A percentile compares a stretch with the other conserved stretches of the same genome.
These are phyloP conservation scores for Sialia sialis DNA, from an alignment of 2,113 vertebrate species.

Conservation along the genomic window DNA sequence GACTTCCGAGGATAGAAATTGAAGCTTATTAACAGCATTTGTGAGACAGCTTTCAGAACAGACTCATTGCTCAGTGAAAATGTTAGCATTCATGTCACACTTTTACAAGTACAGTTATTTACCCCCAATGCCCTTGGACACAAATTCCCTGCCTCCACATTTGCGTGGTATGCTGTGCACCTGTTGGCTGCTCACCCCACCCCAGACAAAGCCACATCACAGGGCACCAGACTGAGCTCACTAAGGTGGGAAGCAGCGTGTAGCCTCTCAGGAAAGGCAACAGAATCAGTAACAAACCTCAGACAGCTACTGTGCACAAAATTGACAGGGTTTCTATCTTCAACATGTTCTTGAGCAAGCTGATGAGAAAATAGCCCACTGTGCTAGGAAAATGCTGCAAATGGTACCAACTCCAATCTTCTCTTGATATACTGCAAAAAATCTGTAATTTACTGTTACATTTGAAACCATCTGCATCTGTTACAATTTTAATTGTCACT, in stretches of 20 bases:
- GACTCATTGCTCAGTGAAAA: background rate
- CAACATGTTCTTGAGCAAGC: background rate
- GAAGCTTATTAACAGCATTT: background rate
- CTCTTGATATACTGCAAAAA: background rate
- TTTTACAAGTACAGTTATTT: background rate
- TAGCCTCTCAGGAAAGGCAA: background rate
- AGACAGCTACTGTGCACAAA: background rate
- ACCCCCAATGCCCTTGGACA: constrained; percentile 19
- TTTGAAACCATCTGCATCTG: background rate
- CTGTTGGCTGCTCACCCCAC: constrained; percentile 16
- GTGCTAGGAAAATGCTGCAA: background rate
- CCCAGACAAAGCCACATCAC: background rate
- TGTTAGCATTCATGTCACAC: background rate
- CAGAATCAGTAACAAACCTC: background rate
- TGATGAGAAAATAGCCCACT: background rate
- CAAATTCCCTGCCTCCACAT: constrained; percentile 9
- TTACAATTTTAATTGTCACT: background rate
- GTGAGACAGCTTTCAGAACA: background rate
- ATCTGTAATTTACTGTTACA: background rate
- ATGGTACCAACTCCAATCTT: background rate
- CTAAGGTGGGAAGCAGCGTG: rapidly evolving
- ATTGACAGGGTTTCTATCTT: background rate
- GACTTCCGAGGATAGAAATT: background rate
- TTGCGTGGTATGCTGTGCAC: background rate
- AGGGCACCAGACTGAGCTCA: background rate